These are phyloP conservation scores for Phlogophora meticulosa DNA, from an alignment of 2,888 invertebrate genomes.

Conservation along the genomic window DNA sequence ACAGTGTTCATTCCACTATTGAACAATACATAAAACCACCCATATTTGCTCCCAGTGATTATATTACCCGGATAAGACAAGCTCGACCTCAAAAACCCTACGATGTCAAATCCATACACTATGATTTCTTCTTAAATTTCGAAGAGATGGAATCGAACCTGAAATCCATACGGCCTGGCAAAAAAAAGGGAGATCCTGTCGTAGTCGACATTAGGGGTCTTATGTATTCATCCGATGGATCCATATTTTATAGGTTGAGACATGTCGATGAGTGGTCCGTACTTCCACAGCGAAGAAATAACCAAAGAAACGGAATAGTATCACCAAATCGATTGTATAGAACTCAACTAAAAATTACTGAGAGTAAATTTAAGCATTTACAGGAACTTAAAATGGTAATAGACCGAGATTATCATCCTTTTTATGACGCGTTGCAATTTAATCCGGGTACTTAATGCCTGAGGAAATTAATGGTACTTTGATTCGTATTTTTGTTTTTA, in stretches of 20 bases:
- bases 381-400: slow-evolving; percentile 39
- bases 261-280: slow-evolving; percentile 32
- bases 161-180: neutral
- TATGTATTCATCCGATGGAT: slow-evolving; percentile 20
- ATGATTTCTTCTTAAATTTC: slow-evolving; percentile 8
- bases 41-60: slow-evolving; percentile 46
- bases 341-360: slow-evolving; percentile 38
- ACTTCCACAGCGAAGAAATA: slow-evolving; percentile 36
- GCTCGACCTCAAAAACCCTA: slow-evolving; percentile 6
- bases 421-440: slow-evolving; percentile 33
- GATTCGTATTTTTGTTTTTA: neutral
- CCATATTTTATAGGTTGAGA: slow-evolving; percentile 25
- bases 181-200: neutral
- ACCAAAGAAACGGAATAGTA: neutral
- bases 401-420: slow-evolving; percentile 47
- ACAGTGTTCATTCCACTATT: slow-evolving; percentile 52
- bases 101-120: slow-evolving; percentile 6
- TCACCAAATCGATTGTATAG: slow-evolving; percentile 29
- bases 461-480: neutral
- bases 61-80: slow-evolving; percentile 19
- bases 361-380: slow-evolving; percentile 46
- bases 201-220: neutral
- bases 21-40: slow-evolving; percentile 50
- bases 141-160: slow-evolving; percentile 11
- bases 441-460: slow-evolving; percentile 27